These are phyloP conservation scores for Lucilia cuprina DNA, from an alignment of 1,140 invertebrate genomes.

Conservation along the genomic window DNA sequence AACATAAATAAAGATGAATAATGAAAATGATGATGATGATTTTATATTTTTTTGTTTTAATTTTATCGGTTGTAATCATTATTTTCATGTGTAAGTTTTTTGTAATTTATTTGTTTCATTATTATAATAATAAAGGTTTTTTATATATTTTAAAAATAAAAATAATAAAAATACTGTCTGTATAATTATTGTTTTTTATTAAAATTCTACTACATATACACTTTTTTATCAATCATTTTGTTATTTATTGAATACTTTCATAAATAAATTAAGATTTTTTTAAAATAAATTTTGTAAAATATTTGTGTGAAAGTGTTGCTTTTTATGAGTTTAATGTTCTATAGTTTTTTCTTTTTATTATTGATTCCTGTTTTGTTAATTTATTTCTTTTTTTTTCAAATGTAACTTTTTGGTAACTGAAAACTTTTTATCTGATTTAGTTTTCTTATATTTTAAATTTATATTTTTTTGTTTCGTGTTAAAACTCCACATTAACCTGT, in stretches of 20 bases:
- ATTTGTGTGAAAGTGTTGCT: too few species aligned
- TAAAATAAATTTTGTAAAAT: too few species aligned
- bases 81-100: not conserved
- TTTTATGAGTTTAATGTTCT: too few species aligned
- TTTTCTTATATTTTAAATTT: not conserved
- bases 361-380: not conserved
- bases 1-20: not conserved
- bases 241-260: too few species aligned
- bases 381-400: not conserved
- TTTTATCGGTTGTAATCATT: not conserved
- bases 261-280: too few species aligned
- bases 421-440: not conserved
- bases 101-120: not conserved
- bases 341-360: too few species aligned
- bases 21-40: not conserved
- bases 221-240: not conserved
- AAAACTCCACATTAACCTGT: not conserved
- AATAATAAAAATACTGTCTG: not conserved
- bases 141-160: not conserved
- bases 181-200: not conserved
- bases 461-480: too few species aligned
- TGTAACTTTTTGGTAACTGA: not conserved
- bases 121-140: not conserved
- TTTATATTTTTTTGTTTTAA: not conserved
- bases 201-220: not conserved